These are phyloP conservation scores for Pemphredon lugubris DNA, from an alignment of 2,888 invertebrate species.

Conservation along the genomic window DNA sequence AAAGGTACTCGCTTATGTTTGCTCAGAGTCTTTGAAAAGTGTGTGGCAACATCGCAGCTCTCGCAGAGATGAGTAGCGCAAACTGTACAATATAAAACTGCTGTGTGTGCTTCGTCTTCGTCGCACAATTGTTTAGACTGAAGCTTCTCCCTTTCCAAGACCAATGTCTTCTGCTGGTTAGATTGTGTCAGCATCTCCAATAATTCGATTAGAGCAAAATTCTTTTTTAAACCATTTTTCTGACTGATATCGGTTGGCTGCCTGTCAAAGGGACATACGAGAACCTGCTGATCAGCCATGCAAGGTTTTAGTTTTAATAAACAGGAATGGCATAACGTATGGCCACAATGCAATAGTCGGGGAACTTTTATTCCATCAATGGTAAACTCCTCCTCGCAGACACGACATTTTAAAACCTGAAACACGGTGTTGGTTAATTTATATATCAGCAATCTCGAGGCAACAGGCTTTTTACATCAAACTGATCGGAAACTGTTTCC, in stretches of 20 bases:
- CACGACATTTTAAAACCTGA: constrained; percentile 82
- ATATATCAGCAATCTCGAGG: background rate
- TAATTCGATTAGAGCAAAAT: constrained; percentile 83
- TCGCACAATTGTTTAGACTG: constrained; percentile 80
- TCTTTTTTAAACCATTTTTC: constrained; percentile 83
- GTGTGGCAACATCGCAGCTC: constrained; percentile 82
- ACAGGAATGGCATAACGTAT: constrained; percentile 84
- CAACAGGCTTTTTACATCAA: background rate
- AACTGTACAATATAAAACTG: constrained; percentile 83
- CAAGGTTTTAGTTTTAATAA: constrained; percentile 80
- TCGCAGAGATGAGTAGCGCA: constrained; percentile 83
- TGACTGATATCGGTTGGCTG: constrained; percentile 82
- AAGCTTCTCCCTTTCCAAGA: constrained; percentile 74
- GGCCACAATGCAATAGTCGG: constrained; percentile 82
- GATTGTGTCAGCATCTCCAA: constrained; percentile 82
- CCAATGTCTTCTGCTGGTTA: constrained; percentile 70
- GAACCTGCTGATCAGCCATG: constrained; percentile 64
- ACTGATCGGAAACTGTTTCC: background rate
- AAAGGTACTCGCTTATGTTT: constrained; percentile 83
- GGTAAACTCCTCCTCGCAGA: constrained; percentile 83
- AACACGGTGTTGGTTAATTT: background rate
- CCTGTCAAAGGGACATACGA: constrained; percentile 84
- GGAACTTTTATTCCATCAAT: constrained; percentile 83
- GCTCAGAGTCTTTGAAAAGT: constrained; percentile 82
- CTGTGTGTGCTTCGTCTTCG: constrained; percentile 83